Evolutionary conservation across 2,888 invertebrate species (phyloP).

Genomic region (Druceiella hillmani): DNA sequence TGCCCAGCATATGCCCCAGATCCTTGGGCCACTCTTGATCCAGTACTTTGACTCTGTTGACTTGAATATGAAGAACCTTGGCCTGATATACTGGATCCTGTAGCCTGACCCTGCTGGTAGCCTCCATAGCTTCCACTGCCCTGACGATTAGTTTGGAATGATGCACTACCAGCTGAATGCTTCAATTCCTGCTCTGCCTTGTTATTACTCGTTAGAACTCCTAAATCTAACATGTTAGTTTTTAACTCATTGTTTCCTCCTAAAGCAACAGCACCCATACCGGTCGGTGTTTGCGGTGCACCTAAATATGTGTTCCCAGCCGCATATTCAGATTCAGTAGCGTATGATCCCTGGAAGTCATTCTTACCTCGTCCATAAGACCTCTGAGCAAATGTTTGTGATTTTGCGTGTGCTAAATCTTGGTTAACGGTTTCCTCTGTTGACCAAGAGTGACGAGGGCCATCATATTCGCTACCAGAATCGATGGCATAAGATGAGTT

Average conservation of each 20-base stretch:
- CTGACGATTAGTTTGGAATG: too few species aligned
- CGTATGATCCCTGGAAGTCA: conserved; percentile 5
- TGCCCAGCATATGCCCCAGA: too few species aligned
- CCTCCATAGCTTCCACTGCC: too few species aligned
- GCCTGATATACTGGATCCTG: too few species aligned
- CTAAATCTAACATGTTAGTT: conserved; percentile 1
- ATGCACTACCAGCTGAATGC: not conserved
- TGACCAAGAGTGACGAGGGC: conserved; percentile 34
- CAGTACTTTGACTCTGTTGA: too few species aligned
- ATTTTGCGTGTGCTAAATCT: conserved; percentile 41
- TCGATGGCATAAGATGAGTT: not conserved
- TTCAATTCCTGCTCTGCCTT: conserved; percentile 2
- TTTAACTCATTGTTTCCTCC: conserved; percentile 29
- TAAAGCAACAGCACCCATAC: conserved; percentile 40
- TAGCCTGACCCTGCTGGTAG: too few species aligned
- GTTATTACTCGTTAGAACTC: not conserved
- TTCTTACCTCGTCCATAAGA: not conserved
- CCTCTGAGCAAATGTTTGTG: conserved; percentile 21
- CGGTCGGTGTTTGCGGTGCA: conserved; percentile 25
- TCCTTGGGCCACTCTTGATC: too few species aligned
- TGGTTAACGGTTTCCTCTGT: conserved; percentile 47
- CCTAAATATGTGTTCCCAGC: conserved; percentile 23
- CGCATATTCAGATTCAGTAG: conserved; percentile 3
- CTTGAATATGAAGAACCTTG: too few species aligned
- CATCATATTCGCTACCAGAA: not conserved